Evolutionary conservation across 2,113 vertebrate genomes (phyloP).

Genomic region (Elephas maximus): DNA sequence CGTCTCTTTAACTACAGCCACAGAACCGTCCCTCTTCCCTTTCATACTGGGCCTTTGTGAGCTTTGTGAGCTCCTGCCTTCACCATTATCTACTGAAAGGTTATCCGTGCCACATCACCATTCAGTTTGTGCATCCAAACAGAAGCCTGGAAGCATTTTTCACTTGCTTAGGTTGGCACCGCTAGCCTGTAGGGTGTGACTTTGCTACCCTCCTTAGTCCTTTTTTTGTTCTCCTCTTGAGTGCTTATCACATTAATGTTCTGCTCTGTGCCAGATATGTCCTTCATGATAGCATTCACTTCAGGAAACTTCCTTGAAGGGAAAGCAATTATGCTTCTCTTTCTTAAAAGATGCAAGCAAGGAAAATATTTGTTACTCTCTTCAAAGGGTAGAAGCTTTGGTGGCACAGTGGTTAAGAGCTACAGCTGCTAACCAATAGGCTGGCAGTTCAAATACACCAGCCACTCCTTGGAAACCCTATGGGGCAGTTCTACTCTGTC

Average conservation of each 20-base stretch:
- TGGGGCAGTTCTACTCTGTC: too few species aligned
- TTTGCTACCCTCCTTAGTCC: conserved; percentile 32
- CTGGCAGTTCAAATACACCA: too few species aligned
- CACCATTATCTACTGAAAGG: conserved; percentile 66
- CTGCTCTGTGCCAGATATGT: conserved; percentile 67
- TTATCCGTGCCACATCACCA: conserved; percentile 21
- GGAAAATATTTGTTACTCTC: conserved; percentile 2
- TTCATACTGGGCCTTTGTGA: conserved; percentile 68
- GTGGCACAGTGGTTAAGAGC: too few species aligned
- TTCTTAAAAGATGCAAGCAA: conserved; percentile 20
- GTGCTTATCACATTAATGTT: conserved; percentile 62
- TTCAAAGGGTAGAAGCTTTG: background rate
- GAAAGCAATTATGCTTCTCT: background rate
- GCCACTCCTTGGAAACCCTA: too few species aligned
- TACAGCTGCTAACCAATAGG: too few species aligned
- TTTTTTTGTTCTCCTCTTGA: conserved; percentile 57
- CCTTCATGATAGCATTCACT: conserved; percentile 20
- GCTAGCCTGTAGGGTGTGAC: conserved; percentile 42
- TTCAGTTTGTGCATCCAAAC: conserved; percentile 82
- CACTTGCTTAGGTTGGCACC: conserved; percentile 69
- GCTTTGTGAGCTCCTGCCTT: conserved; percentile 10
- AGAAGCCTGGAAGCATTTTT: conserved; percentile 63
- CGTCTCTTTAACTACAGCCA: conserved; percentile 74
- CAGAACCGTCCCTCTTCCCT: conserved; percentile 67
- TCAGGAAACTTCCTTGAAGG: conserved; percentile 65